Evolutionary conservation across 2,797 vertebrate species (phyloP).

Genomic region (Tadarida brasiliensis): DNA sequence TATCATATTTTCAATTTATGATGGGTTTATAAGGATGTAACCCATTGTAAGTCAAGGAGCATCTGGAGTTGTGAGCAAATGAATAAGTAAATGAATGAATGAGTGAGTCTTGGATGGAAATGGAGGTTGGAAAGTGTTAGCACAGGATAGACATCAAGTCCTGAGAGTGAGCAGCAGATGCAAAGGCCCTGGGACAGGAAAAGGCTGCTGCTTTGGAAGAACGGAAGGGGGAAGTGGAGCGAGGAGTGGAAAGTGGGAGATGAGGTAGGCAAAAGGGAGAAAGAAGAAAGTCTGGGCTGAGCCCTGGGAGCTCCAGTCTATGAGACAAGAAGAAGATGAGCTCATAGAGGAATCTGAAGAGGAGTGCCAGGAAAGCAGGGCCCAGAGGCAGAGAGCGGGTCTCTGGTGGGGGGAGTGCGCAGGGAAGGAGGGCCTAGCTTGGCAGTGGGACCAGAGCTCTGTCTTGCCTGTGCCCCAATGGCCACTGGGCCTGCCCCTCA

Average conservation of each 20-base stretch:
- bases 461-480: not conserved
- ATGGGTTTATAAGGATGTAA: not conserved
- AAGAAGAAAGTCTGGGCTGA: not conserved
- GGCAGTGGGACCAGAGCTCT: not conserved
- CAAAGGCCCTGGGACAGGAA: not conserved
- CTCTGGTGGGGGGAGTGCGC: not conserved
- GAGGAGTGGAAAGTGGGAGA: not conserved
- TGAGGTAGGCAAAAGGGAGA: not conserved
- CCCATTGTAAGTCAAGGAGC: not conserved
- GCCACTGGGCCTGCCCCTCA: not conserved
- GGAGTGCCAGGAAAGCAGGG: not conserved
- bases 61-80: not conserved
- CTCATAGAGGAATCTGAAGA: not conserved
- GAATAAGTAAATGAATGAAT: not conserved
- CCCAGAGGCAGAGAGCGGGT: not conserved
- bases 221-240: not conserved
- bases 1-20: not conserved
- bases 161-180: not conserved
- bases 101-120: not conserved
- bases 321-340: not conserved
- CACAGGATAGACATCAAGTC: not conserved
- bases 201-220: not conserved
- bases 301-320: not conserved
- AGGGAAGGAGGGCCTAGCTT: not conserved
- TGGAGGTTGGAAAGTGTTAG: not conserved